phyloP scores from a whole-genome alignment of 1,140 invertebrate genomes.

The Apis dorsata region DNA sequence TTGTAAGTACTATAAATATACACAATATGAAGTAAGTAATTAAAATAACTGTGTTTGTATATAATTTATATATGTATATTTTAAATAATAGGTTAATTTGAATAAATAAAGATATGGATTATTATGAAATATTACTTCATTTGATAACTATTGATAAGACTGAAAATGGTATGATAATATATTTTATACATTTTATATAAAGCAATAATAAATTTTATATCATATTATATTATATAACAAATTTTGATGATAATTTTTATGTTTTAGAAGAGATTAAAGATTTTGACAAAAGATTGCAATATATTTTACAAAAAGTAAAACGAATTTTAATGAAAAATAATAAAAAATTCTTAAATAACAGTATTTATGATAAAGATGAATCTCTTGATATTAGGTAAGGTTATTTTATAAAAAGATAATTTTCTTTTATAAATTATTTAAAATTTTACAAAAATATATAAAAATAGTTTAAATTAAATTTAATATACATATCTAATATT shows the following conservation, averaged over 20 bases:
- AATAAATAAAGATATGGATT: slow-evolving; percentile 26
- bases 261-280: slow-evolving; percentile 38
- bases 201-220: neutral
- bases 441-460: neutral
- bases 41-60: too few relatives aligned
- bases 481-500: neutral
- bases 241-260: neutral
- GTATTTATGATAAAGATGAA: slow-evolving; percentile 17
- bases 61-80: neutral
- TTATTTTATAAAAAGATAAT: slow-evolving; percentile 1
- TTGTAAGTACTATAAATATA: too few relatives aligned
- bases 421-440: neutral
- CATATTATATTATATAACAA: neutral
- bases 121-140: slow-evolving; percentile 37
- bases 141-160: slow-evolving; percentile 25
- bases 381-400: slow-evolving; percentile 48
- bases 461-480: slow-evolving; percentile 2
- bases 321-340: slow-evolving; percentile 51
- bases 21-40: too few relatives aligned
- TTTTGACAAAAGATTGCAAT: slow-evolving; percentile 52
- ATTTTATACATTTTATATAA: neutral
- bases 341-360: slow-evolving; percentile 41
- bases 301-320: slow-evolving; percentile 49
- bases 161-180: slow-evolving; percentile 26
- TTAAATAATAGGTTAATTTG: neutral